These are phyloP conservation scores for Mermis nigrescens DNA, from an alignment of 2,888 invertebrate species.

Conservation along the genomic window DNA sequence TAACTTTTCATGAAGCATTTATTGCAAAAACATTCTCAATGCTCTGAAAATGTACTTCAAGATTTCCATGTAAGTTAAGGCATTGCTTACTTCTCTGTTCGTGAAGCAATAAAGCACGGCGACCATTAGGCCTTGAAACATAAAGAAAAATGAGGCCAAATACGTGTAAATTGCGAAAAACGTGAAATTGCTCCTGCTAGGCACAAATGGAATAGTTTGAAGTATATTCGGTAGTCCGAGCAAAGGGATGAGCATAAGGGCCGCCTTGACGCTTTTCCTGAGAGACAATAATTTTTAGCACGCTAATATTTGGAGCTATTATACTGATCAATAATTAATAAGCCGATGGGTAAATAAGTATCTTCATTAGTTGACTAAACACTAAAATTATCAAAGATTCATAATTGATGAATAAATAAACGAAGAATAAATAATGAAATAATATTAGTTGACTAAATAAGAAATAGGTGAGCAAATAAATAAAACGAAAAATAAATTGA, in stretches of 20 bases:
- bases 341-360: too few relatives aligned
- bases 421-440: too few relatives aligned
- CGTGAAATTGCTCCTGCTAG: conserved; percentile 30
- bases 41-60: too few relatives aligned
- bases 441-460: background rate
- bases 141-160: conserved; percentile 34
- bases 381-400: background rate
- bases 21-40: too few relatives aligned
- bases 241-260: conserved; percentile 37
- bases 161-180: conserved; percentile 34
- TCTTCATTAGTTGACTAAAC: too few relatives aligned
- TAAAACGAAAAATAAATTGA: too few relatives aligned
- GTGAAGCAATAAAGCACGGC: conserved; percentile 39
- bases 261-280: conserved; percentile 39
- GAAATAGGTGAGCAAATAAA: too few relatives aligned
- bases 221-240: conserved; percentile 39
- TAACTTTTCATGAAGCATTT: too few relatives aligned
- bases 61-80: too few relatives aligned
- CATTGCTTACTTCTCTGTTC: conserved; percentile 37
- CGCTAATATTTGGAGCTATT: background rate
- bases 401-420: too few relatives aligned
- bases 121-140: conserved; percentile 39
- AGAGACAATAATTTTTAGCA: background rate
- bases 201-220: conserved; percentile 34
- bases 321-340: too few relatives aligned